Evolutionary conservation across 2,888 invertebrate species (phyloP), one percentile per base, ranked within the genome.

Genomic region (Pycnomerus fuliginosus): DNA sequence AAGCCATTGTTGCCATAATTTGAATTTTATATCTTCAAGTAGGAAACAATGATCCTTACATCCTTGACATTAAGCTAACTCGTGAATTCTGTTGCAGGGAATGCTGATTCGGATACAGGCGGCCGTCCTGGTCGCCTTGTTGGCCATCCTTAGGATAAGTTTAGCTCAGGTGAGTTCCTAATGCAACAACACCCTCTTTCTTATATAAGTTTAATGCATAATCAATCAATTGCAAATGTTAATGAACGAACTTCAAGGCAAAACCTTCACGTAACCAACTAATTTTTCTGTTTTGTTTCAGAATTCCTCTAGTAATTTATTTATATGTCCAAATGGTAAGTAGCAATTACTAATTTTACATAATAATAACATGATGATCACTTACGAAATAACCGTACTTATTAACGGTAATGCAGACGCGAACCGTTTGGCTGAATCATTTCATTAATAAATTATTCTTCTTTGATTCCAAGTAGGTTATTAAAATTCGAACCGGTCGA

Each of bases 51-150:
- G 4, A 29, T 16, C 20, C 22, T 23, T 28, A 4, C 28, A 28
- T 28, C 36, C 28, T 36, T 36, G 36, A 36, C 36, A 36, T 36
- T 36, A 24, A 10, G n/a, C 22, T 17, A 16, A 30, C 7, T 16
- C 5, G 7, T 32, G 14, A 23, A 34, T 2, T 15, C 78, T 73
- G 73, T 80, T 76, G 55, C 80, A 84, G 84, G 77, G 80, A 74
- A 85, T 85, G 85, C 77, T 84, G 80, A 82, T 83, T 79, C 80
- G 84, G 79, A 77, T 81, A 78, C 73, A 77, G 80, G 80, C 83
- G 83, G 73, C 83, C 80, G 71, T 80, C 34, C 72, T 76, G 82
- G 83, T 80, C 82, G 83, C 80, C 80, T 75, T 76, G 56, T 69
- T 83, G 68, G 76, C 76, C 66, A 75, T 76, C 67, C 68, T 75